Base-by-base conservation (phyloP, 2,797 vertebrate genomes). In the Enteromius argenteus region DNA sequence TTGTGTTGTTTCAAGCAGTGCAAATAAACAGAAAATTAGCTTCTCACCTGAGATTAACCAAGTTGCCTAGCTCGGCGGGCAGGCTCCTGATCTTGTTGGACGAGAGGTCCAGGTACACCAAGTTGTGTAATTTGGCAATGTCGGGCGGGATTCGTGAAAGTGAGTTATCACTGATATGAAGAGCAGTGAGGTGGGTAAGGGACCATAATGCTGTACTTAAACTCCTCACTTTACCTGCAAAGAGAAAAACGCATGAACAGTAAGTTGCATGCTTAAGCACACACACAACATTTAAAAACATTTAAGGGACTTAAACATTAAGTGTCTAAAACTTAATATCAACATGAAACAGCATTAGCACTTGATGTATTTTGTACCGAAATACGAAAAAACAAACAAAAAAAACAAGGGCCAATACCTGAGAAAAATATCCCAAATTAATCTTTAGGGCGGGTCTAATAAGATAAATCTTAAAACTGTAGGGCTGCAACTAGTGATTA, bases 111-210 rank as follows among this genome's bases (percentile, higher is more conserved):
- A 99, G 95, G 94, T 98, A 99, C 86, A 97, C 96, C 95, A 99
- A 95, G 95, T 99, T 99, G 92, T 99, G 97, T 96, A 99, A 96
- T 96, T 97, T 99, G 96, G 98, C 97, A 96, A 99, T 99, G 95
- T 99, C 98, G 93, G 98, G 97, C 92, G 98, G 97, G 95, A 99
- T 98, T 88, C 97, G 97, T 90, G 97, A 99, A 94, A 99, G 94
- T 77, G 96, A 98, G 94, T 99, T 99, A 96, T 99, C 98, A 95
- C 97, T 97, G 94, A 99, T 96, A 95, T 99, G 96, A 92, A 99
- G 97, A 95, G 97, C 97, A 94, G 98, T 99, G 94, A 99, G 95
- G 93, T 99, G 98, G 93, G 98, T 99, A 90, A 99, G 96, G 86
- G 97, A 96, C 97, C 97, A 99, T 91, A 99, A 95, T 1, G 97